Evolutionary conservation across 2,888 invertebrate species (phyloP), one percentile per base, ranked within the genome.

Genomic region (Watsonalla binaria): DNA sequence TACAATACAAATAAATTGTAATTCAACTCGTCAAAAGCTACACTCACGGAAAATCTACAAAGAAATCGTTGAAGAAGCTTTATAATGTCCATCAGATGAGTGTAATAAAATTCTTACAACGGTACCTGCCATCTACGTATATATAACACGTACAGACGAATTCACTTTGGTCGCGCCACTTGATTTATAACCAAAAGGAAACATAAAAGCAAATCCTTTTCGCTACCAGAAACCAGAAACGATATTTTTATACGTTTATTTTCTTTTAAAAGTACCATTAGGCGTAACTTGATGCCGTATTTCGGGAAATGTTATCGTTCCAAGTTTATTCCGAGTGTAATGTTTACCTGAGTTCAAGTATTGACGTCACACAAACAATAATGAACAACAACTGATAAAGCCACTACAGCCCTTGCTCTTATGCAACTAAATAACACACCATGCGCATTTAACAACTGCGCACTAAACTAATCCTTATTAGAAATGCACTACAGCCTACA

Each of bases 381-480:
- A 63, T 60, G 62, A 66, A 73, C 68, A 68, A 68, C 74, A 72
- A 74, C 78, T 80, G 82, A 84, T 82, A 84, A 80, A 78, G 76
- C 61, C 69, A 82, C 82, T 82, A 83, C 80, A 72, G 78, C 74
- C 79, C 78, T 72, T 69, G 70, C 78, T 76, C 82, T 87, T 87
- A 86, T 84, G 86, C 84, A 88, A 88, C 77, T 60, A 74, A 82
- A 85, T 84, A 85, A 81, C 74, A 66, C 63, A 57, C 67, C 65
- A 71, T 83, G 80, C 82, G 82, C 81, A 82, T 74, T 81, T 76
- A 70, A 62, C 46, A 37, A 54, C 46, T 42, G 39, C 72, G 62
- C 46, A 34, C 68, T 46, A 80, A 60, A 70, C 61, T 72, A 54
- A 56, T 57, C 69, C 64, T 51, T 78, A 72, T 58, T 13, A 0